phyloP scores from a whole-genome alignment of 2,888 invertebrate genomes.

The Leptogaster cylindrica region DNA sequence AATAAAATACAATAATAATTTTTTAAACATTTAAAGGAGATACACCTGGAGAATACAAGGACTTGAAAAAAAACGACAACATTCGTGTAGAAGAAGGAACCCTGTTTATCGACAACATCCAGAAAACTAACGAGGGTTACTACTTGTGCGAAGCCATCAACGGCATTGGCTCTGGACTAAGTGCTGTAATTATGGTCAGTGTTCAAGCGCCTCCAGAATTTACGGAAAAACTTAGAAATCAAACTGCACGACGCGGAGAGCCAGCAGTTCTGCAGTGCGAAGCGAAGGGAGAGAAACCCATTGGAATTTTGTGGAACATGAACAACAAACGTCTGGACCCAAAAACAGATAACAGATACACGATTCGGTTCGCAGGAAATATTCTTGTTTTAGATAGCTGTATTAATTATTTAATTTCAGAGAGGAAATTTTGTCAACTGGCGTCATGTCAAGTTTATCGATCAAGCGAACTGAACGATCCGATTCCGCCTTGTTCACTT shows the following conservation, averaged over 20 bases:
- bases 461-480: slow-evolving; percentile 88
- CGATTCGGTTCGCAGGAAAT: slow-evolving; percentile 66
- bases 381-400: background rate
- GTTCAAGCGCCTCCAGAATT: slow-evolving; percentile 96
- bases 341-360: slow-evolving; percentile 85
- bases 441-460: slow-evolving; percentile 86
- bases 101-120: slow-evolving; percentile 85
- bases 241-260: slow-evolving; percentile 88
- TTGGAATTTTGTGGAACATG: slow-evolving; percentile 94
- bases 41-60: slow-evolving; percentile 91
- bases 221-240: slow-evolving; percentile 88
- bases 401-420: slow-evolving; percentile 58
- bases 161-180: slow-evolving; percentile 92
- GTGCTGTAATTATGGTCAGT: slow-evolving; percentile 90
- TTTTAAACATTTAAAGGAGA: slow-evolving; percentile 68
- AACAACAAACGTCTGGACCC: slow-evolving; percentile 91
- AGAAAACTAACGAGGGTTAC: slow-evolving; percentile 92
- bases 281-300: slow-evolving; percentile 93
- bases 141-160: slow-evolving; percentile 96
- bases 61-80: slow-evolving; percentile 87
- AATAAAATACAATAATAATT: background rate
- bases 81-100: slow-evolving; percentile 95
- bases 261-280: slow-evolving; percentile 91
- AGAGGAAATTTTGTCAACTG: slow-evolving; percentile 86
- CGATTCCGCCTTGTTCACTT: slow-evolving; percentile 89